Percentiles rank a stretch among this genome's conserved stretches.
Conservation (phyloP, 2,888 invertebrate genomes). For the Phragmatobia fuliginosa region DNA sequence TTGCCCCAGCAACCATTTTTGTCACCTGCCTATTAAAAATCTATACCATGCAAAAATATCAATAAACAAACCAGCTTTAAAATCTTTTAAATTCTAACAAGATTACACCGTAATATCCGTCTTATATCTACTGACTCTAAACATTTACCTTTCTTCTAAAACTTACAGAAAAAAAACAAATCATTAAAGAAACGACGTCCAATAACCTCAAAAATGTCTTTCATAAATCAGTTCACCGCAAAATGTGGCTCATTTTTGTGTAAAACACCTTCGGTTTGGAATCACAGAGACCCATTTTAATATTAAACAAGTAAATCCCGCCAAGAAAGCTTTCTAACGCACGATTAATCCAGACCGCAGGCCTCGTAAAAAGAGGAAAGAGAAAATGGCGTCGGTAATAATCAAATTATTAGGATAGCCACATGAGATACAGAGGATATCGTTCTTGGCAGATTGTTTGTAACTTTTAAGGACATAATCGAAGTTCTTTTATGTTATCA, state of each 20-base stretch:
- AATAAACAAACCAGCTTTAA: too few relatives aligned
- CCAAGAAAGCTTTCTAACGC: constrained; percentile 54
- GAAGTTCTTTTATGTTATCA: not conserved
- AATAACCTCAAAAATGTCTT: constrained; percentile 37
- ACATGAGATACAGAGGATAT: constrained; percentile 71
- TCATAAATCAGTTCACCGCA: constrained; percentile 35
- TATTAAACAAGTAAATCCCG: constrained; percentile 55
- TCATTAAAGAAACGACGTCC: constrained; percentile 26
- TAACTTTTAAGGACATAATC: not conserved
- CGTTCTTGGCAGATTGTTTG: constrained; percentile 66
- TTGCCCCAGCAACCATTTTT: too few relatives aligned
- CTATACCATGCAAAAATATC: too few relatives aligned
- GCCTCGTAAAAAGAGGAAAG: constrained; percentile 52
- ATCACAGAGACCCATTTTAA: constrained; percentile 53
- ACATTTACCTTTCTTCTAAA: constrained; percentile 1
- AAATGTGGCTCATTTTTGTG: constrained; percentile 37
- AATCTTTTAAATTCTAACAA: not conserved
- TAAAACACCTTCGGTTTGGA: constrained; percentile 46
- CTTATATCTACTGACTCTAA: not conserved
- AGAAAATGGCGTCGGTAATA: constrained; percentile 66
- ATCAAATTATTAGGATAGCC: constrained; percentile 74
- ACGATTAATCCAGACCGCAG: constrained; percentile 62
- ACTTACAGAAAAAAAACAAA: constrained; percentile 8
- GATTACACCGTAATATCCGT: not conserved
- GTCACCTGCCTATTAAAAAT: too few relatives aligned